Base-by-base conservation (phyloP, 2,888 invertebrate species). In the Drosophila phalerata region DNA sequence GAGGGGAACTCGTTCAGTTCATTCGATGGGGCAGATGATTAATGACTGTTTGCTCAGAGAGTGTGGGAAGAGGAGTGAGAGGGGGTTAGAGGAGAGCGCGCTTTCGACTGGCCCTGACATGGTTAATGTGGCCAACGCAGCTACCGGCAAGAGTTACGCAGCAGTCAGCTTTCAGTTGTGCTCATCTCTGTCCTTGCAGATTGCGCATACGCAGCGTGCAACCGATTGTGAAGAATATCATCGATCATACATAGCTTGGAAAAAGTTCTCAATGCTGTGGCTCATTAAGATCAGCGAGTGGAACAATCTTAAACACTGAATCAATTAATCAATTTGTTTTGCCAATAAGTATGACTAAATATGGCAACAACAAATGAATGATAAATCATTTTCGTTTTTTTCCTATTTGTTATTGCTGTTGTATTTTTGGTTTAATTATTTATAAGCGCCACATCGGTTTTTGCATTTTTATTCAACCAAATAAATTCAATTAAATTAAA, bases 281-380 rank as follows among this genome's bases (percentile, higher is more conserved):
- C 68, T 55, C 64, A 61, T 52, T 60, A 45, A 38, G 62, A 48
- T 56, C 45, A 25, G 19, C 28, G 49, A 69, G 69, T 51, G 62
- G 43, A 69, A 60, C 53, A 64, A 79, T 70, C 60, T 69, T 67
- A 60, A 71, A 64, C 45, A 49, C 66, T 22, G 47, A 63, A 75
- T 63, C 75, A 82, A 85, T 88, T 78, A 82, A 88, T 82, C 84
- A 88, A 86, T 86, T 85, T 89, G 85, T 85, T 81, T 80, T 84
- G 81, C 88, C 77, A 88, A 88, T 88, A 89, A 78, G 79, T 74
- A 69, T 58, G 69, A 71, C 86, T 80, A 76, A 85, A 85, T 88
- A 80, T 66, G 89, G 86, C 69, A 69, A 58, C 34, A 42, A 56
- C 45, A 56, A 37, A 22, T 8, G 25, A 68, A 73, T 88, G 85